Evolutionary conservation across 2,113 vertebrate genomes (phyloP).

Genomic region (Solea senegalensis): DNA sequence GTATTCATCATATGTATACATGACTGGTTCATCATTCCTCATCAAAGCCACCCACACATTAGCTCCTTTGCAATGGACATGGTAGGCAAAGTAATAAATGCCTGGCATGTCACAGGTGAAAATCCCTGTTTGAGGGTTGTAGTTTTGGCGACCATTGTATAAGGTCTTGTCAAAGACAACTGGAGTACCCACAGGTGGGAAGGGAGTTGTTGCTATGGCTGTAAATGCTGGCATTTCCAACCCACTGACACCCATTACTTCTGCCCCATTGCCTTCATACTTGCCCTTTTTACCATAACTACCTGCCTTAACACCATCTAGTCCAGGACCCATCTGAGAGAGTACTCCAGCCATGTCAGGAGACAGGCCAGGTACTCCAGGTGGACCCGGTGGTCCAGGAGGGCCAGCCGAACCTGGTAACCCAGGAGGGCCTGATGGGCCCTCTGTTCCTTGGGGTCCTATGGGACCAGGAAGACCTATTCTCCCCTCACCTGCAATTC

Average conservation of each 20-base stretch:
- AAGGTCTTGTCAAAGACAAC: conserved; percentile 95
- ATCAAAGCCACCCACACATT: conserved; percentile 96
- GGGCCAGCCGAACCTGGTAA: conserved; percentile 87
- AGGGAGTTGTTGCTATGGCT: conserved; percentile 88
- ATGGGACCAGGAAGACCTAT: conserved; percentile 85
- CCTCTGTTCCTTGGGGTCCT: conserved; percentile 89
- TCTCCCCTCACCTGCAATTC: conserved; percentile 85
- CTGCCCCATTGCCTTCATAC: conserved; percentile 71
- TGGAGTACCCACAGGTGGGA: conserved; percentile 90
- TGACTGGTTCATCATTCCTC: conserved; percentile 95
- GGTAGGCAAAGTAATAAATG: conserved; percentile 97
- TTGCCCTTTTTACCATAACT: conserved; percentile 88
- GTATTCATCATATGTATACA: conserved; percentile 99
- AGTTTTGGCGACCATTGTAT: conserved; percentile 97
- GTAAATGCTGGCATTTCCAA: conserved; percentile 97
- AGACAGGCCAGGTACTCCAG: conserved; percentile 81
- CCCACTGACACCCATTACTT: conserved; percentile 76
- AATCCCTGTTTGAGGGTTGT: conserved; percentile 92
- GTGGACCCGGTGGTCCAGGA: conserved; percentile 90
- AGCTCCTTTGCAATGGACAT: conserved; percentile 95
- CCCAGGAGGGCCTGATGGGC: conserved; percentile 83
- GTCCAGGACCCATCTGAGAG: conserved; percentile 88
- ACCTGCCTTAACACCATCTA: conserved; percentile 85
- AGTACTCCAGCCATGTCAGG: conserved; percentile 89
- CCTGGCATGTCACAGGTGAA: conserved; percentile 97